Percentiles rank a stretch among this genome's conserved stretches.
phyloP scores from a whole-genome alignment of 2,797 vertebrate species.

The Tokudaia tokunoshimensis region DNA sequence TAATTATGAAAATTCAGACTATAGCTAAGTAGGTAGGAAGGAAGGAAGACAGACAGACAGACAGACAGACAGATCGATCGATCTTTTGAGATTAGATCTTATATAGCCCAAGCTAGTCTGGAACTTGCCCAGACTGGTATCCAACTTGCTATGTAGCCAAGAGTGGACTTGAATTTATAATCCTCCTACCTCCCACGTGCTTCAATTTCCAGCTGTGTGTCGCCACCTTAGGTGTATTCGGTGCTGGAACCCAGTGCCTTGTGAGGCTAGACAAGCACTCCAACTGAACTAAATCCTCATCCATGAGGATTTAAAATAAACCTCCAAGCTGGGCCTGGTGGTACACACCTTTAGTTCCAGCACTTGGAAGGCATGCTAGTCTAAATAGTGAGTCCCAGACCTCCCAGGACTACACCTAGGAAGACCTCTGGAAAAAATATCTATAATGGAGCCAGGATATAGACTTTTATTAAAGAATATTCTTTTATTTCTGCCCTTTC shows the following conservation, averaged over 20 bases:
- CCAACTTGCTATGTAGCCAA: neutral
- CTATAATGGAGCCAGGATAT: neutral
- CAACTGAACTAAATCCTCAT: neutral
- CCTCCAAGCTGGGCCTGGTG: neutral
- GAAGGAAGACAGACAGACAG: no score
- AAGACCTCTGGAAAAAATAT: neutral
- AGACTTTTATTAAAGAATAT: neutral
- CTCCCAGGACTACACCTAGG: no score
- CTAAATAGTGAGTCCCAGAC: neutral
- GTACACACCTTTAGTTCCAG: neutral
- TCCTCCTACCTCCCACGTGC: neutral
- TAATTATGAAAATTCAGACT: constrained; percentile 40
- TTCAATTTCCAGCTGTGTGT: neutral
- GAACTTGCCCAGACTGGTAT: neutral
- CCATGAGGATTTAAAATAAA: neutral
- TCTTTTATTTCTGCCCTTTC: neutral
- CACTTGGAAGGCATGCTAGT: neutral
- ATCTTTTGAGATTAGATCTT: neutral
- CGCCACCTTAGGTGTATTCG: neutral
- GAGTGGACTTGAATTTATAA: neutral
- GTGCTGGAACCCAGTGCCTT: neutral
- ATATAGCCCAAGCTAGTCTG: neutral
- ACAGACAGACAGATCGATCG: no score
- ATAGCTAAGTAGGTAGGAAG: neutral
- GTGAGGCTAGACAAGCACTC: neutral